Evolutionary conservation across 2,888 invertebrate genomes (phyloP), one percentile per base, ranked within the genome.

Genomic region (Choristoneura rosaceana): DNA sequence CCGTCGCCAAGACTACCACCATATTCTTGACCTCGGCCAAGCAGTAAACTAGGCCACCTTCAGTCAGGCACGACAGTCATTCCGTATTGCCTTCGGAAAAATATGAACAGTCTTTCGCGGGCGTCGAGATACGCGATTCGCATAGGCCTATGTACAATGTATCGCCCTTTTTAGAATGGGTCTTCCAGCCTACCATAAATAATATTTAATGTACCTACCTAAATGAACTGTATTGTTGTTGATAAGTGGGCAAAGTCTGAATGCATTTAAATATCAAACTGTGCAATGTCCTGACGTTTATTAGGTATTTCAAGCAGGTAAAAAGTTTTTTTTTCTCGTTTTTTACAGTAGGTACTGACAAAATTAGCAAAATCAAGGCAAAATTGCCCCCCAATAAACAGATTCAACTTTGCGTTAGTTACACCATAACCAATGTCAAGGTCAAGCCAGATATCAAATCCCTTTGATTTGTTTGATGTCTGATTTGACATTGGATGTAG

Each of bases 1-100:
- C 59, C 63, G 78, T 82, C 71, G 71, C 78, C 81, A 81, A 76
- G 82, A 77, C 81, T 76, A 81, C 77, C 71, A 76, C 78, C 76
- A 69, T 74, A 70, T 73, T 70, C 74, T 61, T 77, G 74, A 78
- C 79, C 79, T 77, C 76, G 76, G 73, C 61, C 66, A 75, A 75
- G 64, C 74, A 34, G 33, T 3, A 33, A 70, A 70, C 43, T 70
- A 66, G 65, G 70, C 52, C 70, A 45, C 60, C 60, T 52, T 55
- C 47, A 34, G 47, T 55, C 47, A 34, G 47, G 58, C 58, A 41
- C 33, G 58, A 43, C 33, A n/a, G 59, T 17, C 9, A 52, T 3
- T 52, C 50, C 15, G 17, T 52, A 47, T 45, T 15, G 55, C 25
- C 25, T 25, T 4, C 55, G 25, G 55, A 4, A 10, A 55, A 25